These are phyloP conservation scores for Aphis gossypii DNA, from an alignment of 1,140 invertebrate species.

Conservation along the genomic window DNA sequence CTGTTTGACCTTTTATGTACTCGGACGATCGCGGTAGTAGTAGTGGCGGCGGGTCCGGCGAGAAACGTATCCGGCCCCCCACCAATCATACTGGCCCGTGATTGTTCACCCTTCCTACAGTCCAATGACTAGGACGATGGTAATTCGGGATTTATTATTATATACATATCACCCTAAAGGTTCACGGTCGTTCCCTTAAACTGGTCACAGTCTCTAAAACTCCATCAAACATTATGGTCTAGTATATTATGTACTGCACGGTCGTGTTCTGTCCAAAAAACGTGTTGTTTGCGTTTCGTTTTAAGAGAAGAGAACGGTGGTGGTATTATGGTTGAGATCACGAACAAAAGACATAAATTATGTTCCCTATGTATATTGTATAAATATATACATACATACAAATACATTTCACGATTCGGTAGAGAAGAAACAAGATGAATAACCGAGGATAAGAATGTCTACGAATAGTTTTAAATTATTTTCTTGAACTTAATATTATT, in stretches of 20 bases:
- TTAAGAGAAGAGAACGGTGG: background rate
- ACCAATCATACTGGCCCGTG: background rate
- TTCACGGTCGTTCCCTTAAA: background rate
- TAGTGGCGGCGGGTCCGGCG: background rate
- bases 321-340: background rate
- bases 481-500: background rate
- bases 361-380: background rate
- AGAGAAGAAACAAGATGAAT: background rate
- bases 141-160: constrained; percentile 49
- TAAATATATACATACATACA: background rate
- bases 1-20: constrained; percentile 53
- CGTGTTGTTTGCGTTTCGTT: constrained; percentile 4
- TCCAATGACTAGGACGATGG: background rate
- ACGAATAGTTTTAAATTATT: constrained; percentile 6
- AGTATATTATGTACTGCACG: background rate
- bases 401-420: background rate
- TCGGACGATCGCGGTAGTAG: background rate
- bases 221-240: constrained; percentile 35
- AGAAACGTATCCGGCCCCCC: constrained; percentile 38
- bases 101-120: constrained; percentile 7
- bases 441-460: background rate
- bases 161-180: constrained; percentile 10
- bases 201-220: constrained; percentile 6
- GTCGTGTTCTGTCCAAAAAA: constrained; percentile 18
- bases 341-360: constrained; percentile 25